These are phyloP conservation scores for Micrastur ruficollis DNA, from an alignment of 2,797 vertebrate species.

Conservation along the genomic window DNA sequence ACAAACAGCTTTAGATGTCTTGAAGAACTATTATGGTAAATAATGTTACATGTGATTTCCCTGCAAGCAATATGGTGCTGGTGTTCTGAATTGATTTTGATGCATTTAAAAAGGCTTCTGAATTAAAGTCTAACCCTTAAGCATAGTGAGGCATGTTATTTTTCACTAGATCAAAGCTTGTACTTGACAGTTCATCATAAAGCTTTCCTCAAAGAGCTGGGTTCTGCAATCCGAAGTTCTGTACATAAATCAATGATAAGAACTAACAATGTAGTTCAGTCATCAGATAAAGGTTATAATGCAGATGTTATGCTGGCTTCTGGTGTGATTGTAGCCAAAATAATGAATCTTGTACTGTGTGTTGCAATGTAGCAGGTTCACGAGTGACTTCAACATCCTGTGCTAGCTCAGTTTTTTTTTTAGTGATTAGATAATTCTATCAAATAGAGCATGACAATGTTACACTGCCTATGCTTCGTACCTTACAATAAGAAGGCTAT, in stretches of 20 bases:
- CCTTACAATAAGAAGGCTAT: too few relatives aligned
- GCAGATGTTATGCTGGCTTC: background rate
- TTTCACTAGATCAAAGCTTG: background rate
- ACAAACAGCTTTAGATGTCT: constrained; percentile 34
- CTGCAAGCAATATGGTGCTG: background rate
- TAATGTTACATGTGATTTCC: constrained; percentile 26
- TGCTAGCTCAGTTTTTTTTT: background rate
- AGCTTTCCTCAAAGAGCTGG: background rate
- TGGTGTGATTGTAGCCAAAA: background rate
- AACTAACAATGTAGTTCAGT: background rate
- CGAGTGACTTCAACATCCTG: background rate
- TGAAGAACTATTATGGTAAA: background rate
- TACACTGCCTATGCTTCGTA: background rate
- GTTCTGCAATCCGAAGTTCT: background rate
- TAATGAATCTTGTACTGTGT: background rate
- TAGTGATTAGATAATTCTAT: background rate
- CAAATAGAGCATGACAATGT: background rate
- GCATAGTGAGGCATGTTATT: background rate
- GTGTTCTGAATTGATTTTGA: background rate
- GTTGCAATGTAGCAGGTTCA: background rate
- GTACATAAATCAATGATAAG: background rate
- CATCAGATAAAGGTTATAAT: background rate
- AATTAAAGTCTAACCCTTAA: constrained; percentile 2
- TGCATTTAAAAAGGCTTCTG: constrained; percentile 8
- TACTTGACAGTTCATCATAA: background rate